Evolutionary conservation across 2,888 invertebrate genomes (phyloP), one percentile per base, ranked within the genome.

Genomic region (Lithophane semibrunnea): DNA sequence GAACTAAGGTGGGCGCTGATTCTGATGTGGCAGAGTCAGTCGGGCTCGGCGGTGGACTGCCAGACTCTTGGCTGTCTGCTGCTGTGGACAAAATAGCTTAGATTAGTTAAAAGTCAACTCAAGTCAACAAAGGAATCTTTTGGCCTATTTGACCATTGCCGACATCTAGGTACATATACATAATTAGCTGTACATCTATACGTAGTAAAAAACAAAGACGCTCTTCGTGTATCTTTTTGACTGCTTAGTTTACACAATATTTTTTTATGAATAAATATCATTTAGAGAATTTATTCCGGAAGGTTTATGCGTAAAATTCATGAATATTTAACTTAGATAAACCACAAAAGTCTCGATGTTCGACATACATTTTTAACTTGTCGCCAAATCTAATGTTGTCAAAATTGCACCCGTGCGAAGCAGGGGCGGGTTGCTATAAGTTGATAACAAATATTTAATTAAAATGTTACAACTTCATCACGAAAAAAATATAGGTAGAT

Each of bases 61-160:
- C 95, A 90, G 96, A 96, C 88, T 95, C 96, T 91, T 96, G 96
- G 90, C 96, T 96, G 90, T 96, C 96, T 89, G 94, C 96, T 92
- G 96, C 96, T 96, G 96, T 90, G 83, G 89, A 93, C 92, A 93
- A 95, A 90, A 78, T 79, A 82, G 42, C 9, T 63, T 2, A 64
- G 9, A 80, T 83, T 76, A 82, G 74, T 75, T 60, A 68, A 29
- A 29, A 12, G 1, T 24, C n/a, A 12, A 21, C 3, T n/a, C 13
- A 16, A 29, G 29, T 29, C 29, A 29, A 29, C 0, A 44, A 42
- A 21, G 5, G 16, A 49, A 49, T 49, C 16, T 52, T 52, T 52
- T 18, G 52, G 18, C 7, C 9, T 16, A 61, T 52, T 3, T 75
- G 3, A 71, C 7, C 4, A n/a, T 47, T 65, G 18, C 52, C 52